Evolutionary conservation across 2,888 invertebrate species (phyloP).

Genomic region (Eilema depressum): DNA sequence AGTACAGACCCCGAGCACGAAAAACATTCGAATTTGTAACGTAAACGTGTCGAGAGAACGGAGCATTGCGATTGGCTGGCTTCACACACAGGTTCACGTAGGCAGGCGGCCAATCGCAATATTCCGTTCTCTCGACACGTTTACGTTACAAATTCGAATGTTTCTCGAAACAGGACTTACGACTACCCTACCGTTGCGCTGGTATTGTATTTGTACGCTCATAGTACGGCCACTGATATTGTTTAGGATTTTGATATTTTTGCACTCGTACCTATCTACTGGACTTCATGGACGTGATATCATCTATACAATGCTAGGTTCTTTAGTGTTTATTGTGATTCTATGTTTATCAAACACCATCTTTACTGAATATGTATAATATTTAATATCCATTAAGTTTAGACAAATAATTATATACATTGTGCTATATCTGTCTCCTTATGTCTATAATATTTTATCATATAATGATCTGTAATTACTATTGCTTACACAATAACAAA

Average conservation of each 20-base stretch:
- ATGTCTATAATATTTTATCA: slow-evolving; percentile 29
- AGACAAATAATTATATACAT: slow-evolving; percentile 21
- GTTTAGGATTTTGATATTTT: slow-evolving; percentile 30
- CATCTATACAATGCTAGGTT: slow-evolving; percentile 32
- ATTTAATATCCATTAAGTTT: slow-evolving; percentile 30
- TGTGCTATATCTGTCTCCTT: slow-evolving; percentile 31
- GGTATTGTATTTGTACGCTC: slow-evolving; percentile 16
- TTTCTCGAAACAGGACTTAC: too few species aligned
- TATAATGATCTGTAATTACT: slow-evolving; percentile 24
- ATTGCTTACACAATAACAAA: slow-evolving; percentile 21
- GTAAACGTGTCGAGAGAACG: too few species aligned
- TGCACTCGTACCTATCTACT: slow-evolving; percentile 40
- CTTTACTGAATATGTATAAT: slow-evolving; percentile 33
- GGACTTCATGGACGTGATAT: slow-evolving; percentile 47
- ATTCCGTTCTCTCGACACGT: too few species aligned
- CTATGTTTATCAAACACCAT: slow-evolving; percentile 30
- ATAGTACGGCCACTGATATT: slow-evolving; percentile 26
- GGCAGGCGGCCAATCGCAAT: too few species aligned
- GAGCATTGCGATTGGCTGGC: too few species aligned
- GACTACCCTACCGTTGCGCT: not conserved
- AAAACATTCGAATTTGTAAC: too few species aligned
- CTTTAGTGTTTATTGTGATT: slow-evolving; percentile 33
- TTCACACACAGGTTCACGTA: too few species aligned
- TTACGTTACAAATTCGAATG: too few species aligned
- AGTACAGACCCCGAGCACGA: too few species aligned